Base-by-base conservation (phyloP, 2,113 vertebrate species). In the Paradisaea rubra region DNA sequence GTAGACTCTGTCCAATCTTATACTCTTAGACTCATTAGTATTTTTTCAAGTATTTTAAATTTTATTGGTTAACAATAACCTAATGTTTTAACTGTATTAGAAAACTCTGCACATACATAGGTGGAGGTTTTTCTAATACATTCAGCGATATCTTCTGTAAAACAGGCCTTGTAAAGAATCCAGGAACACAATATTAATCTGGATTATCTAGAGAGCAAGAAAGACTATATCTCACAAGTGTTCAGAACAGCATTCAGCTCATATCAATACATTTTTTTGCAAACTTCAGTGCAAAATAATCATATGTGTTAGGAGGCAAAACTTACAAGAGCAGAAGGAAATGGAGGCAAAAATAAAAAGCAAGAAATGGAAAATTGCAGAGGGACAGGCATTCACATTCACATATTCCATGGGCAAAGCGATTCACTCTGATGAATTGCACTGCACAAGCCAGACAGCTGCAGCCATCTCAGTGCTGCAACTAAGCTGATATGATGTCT, bases 401-500 rank as follows among this genome's bases (percentile, higher is more conserved):
- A 54, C 13, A 53, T 4, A 61, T 30, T 45, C 20, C 42, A 0
- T 37, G 59, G 47, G 24, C 15, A 77, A 47, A 80, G 13, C 23
- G 72, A 45, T 59, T 54, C 25, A 31, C 16, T n/a, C 56, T n/a
- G 45, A 19, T 53, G n/a, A 50, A 61, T 6, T 61, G 19, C 6
- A 39, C 37, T 63, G 72, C 31, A 41, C 22, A 47, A 79, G 56
- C 15, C 16, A 9, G 10, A 16, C 6, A 42, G 5, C 22, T 88
- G 20, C 31, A 37, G 13, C 31, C 28, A 15, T 9, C 0, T 0
- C 27, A 70, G n/a, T 20, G 19, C 9, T 70, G 30, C 27, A 69
- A 52, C 9, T 14, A 37, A 54, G 23, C 60, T 23, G 4, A 21
- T 19, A n/a, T 9, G 6, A 12, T 27, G 7, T 6, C 5, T 35